Percentiles rank a stretch among this genome's conserved stretches.
These are phyloP conservation scores for Pseudomyrmex pallidus DNA, from an alignment of 1,140 invertebrate species.

Conservation along the genomic window DNA sequence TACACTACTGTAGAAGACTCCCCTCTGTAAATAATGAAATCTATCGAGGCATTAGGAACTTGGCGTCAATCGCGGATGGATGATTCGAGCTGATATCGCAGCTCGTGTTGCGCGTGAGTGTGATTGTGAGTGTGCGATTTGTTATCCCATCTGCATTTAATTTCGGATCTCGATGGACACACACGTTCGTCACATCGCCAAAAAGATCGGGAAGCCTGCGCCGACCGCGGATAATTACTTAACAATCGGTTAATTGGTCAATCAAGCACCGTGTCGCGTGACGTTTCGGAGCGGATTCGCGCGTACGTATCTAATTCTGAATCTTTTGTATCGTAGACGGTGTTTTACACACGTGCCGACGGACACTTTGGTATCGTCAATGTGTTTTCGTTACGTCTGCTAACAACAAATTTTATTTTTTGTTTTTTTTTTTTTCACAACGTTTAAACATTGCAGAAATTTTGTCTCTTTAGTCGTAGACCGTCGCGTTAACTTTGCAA, in stretches of 20 bases:
- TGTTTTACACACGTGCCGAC: conserved; percentile 15
- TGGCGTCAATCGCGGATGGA: conserved; percentile 79
- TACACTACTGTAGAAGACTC: conserved; percentile 77
- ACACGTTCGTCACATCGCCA: conserved; percentile 62
- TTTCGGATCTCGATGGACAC: conserved; percentile 59
- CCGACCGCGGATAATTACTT: conserved; percentile 36
- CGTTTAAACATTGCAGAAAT: conserved; percentile 2
- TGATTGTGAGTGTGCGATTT: conserved; percentile 53
- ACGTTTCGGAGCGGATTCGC: conserved; percentile 25
- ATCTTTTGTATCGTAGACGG: conserved; percentile 44
- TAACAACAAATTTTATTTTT: conserved; percentile 32
- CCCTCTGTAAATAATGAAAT: conserved; percentile 83
- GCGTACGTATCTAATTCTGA: conserved; percentile 29
- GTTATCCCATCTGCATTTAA: conserved; percentile 78
- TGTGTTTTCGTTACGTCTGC: conserved; percentile 43
- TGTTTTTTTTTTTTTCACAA: conserved; percentile 25
- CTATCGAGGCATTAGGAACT: conserved; percentile 84
- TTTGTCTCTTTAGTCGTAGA: neutral
- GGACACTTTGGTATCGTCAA: conserved; percentile 25
- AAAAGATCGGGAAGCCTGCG: conserved; percentile 5
- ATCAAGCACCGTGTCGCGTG: conserved; percentile 50
- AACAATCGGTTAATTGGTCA: conserved; percentile 51
- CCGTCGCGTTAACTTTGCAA: conserved; percentile 30
- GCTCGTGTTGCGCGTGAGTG: conserved; percentile 38
- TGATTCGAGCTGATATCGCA: conserved; percentile 69